Conservation (phyloP, 2,888 invertebrate species). For the Caenorhabditis macrosperma region DNA sequence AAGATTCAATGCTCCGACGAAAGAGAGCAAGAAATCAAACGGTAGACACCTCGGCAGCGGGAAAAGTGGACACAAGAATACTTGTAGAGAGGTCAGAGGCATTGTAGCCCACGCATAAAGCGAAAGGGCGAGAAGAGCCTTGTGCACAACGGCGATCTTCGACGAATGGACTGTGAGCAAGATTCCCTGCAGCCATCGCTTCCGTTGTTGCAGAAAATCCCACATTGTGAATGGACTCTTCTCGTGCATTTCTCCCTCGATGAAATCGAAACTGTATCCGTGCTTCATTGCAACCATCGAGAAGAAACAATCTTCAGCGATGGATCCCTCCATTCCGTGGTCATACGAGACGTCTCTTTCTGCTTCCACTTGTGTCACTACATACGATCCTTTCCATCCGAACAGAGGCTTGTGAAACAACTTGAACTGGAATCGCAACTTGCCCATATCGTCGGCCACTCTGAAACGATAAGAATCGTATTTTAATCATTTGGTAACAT, state of each 20-base stretch:
- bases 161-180: slow-evolving; percentile 82
- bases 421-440: slow-evolving; percentile 92
- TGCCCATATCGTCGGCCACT: slow-evolving; percentile 98
- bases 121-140: slow-evolving; percentile 88
- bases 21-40: slow-evolving; percentile 91
- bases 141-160: slow-evolving; percentile 75
- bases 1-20: slow-evolving; percentile 93
- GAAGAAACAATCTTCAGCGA: slow-evolving; percentile 98
- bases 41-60: slow-evolving; percentile 87
- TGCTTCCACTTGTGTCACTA: slow-evolving; percentile 94
- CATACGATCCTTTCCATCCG: slow-evolving; percentile 98
- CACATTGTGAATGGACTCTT: slow-evolving; percentile 95
- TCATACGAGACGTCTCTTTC: slow-evolving; percentile 94
- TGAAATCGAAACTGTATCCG: slow-evolving; percentile 94
- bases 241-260: slow-evolving; percentile 99
- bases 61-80: slow-evolving; percentile 86
- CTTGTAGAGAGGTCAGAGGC: slow-evolving; percentile 92
- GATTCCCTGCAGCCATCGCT: slow-evolving; percentile 89
- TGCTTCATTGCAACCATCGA: slow-evolving; percentile 94
- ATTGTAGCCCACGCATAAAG: slow-evolving; percentile 97
- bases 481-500: slow-evolving; percentile 11
- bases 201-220: slow-evolving; percentile 96
- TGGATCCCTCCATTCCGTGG: slow-evolving; percentile 95
- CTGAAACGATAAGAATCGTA: slow-evolving; percentile 83
- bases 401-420: slow-evolving; percentile 95